Conservation (phyloP, 2,888 invertebrate genomes). For the Oxystoma pomonae region DNA sequence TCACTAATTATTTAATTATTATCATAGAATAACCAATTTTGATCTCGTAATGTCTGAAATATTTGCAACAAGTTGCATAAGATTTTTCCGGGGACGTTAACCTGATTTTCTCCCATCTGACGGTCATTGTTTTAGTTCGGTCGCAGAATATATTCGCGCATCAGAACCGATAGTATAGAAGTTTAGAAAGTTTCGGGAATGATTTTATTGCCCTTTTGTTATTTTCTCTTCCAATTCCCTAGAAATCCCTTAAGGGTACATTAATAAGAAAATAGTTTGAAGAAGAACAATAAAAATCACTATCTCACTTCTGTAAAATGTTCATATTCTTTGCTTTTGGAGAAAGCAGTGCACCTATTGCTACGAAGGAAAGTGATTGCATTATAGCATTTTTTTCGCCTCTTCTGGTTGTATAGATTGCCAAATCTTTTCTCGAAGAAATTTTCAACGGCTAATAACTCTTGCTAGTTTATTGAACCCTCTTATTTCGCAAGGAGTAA, state of each 20-base stretch:
- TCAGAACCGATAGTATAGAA: too few species aligned
- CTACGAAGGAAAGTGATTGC: background rate
- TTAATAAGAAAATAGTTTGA: too few species aligned
- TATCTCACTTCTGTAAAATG: background rate
- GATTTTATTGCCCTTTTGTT: too few species aligned
- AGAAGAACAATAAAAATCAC: too few species aligned
- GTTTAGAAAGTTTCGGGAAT: too few species aligned
- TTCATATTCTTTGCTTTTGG: background rate
- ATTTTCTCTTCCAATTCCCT: too few species aligned
- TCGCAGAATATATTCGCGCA: background rate
- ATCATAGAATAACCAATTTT: background rate
- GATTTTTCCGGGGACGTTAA: background rate
- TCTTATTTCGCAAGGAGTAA: too few species aligned
- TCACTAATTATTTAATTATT: background rate
- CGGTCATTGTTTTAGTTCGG: background rate
- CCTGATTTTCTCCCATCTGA: background rate
- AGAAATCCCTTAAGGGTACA: too few species aligned
- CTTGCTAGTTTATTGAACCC: too few species aligned
- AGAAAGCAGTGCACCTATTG: background rate
- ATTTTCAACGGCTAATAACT: too few species aligned
- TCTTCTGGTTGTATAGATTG: conserved; percentile 13
- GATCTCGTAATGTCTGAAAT: background rate
- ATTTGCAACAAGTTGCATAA: background rate
- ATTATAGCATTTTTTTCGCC: background rate
- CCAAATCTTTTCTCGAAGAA: conserved; percentile 7